Evolutionary conservation across 2,888 invertebrate genomes (phyloP).

Genomic region (Coleophora flavipennella): DNA sequence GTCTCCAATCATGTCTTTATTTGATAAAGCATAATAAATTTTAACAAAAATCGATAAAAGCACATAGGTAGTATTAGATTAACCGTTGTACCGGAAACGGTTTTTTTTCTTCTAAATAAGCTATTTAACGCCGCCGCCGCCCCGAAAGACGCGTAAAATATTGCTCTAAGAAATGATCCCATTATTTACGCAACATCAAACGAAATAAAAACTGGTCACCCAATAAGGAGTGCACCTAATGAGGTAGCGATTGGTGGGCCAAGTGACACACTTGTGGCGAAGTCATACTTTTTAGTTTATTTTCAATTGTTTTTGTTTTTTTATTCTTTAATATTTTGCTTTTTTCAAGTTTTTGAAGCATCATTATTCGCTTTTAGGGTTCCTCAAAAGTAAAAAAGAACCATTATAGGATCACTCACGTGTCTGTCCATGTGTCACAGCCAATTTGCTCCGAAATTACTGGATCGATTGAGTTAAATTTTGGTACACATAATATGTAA

Average conservation of each 20-base stretch:
- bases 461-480: no score
- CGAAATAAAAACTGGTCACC: slow-evolving; percentile 28
- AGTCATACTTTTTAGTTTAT: no score
- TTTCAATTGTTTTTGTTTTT: no score
- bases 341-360: no score
- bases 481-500: no score
- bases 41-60: no score
- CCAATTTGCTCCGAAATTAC: no score
- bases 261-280: slow-evolving; percentile 17
- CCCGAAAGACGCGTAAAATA: slow-evolving; percentile 28
- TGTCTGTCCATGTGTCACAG: no score
- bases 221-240: slow-evolving; percentile 27
- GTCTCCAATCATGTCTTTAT: slow-evolving; percentile 3
- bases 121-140: slow-evolving; percentile 19
- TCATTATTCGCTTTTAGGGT: no score
- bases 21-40: slow-evolving; percentile 6
- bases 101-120: slow-evolving; percentile 25
- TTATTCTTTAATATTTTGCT: no score
- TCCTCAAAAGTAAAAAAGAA: no score
- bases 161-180: slow-evolving; percentile 34
- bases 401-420: no score
- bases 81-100: slow-evolving; percentile 47
- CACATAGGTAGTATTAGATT: slow-evolving; percentile 14
- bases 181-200: slow-evolving; percentile 48
- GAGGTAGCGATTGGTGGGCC: slow-evolving; percentile 19